Evolutionary conservation across 1,140 invertebrate genomes (phyloP).

Genomic region (Drosophila insularis): DNA sequence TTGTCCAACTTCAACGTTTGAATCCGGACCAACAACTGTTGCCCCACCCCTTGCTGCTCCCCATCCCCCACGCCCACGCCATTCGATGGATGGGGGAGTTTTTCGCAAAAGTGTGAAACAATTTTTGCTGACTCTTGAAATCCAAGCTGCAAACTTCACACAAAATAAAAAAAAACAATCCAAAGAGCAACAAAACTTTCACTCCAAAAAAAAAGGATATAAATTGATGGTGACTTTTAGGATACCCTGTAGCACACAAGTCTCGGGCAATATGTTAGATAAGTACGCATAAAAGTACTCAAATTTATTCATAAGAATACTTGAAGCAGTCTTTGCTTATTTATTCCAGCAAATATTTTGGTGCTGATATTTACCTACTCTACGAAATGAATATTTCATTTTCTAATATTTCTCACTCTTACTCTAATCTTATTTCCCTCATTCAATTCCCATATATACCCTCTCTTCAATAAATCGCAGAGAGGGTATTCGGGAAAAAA

Average conservation of each 20-base stretch:
- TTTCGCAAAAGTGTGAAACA: conserved; percentile 52
- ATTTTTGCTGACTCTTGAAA: conserved; percentile 67
- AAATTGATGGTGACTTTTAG: background rate
- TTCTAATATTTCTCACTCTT: too few relatives aligned
- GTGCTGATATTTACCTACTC: too few relatives aligned
- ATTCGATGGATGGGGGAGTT: conserved; percentile 5
- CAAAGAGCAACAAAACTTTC: conserved; percentile 37
- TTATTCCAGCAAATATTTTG: too few relatives aligned
- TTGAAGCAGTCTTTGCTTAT: too few relatives aligned
- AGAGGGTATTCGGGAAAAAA: background rate
- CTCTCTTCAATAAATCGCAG: background rate
- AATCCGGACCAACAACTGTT: conserved; percentile 39
- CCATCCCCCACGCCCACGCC: background rate
- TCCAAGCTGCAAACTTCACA: conserved; percentile 48
- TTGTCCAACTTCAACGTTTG: conserved; percentile 51
- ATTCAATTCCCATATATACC: background rate
- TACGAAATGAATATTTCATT: too few relatives aligned
- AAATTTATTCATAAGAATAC: too few relatives aligned
- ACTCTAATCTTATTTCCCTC: too few relatives aligned
- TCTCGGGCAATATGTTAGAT: background rate
- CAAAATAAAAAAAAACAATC: conserved; percentile 4
- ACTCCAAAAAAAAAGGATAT: background rate
- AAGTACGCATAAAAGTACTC: background rate
- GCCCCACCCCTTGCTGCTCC: conserved; percentile 4
- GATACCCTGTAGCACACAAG: background rate